Conservation (phyloP, 1,140 invertebrate species). For the Platyura marginata region DNA sequence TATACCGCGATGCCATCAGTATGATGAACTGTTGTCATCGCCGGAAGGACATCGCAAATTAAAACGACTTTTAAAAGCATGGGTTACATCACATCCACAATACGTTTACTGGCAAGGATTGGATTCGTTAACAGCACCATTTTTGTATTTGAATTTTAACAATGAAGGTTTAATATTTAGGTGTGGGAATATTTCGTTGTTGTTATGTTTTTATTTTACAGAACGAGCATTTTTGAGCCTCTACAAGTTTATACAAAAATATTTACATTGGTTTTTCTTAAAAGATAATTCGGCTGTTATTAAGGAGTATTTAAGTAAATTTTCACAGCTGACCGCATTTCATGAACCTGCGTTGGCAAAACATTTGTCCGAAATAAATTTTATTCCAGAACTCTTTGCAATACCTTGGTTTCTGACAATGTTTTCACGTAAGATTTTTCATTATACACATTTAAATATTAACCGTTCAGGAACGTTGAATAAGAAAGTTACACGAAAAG, state of each 20-base stretch:
- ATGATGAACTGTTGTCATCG: slow-evolving; percentile 90
- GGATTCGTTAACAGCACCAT: slow-evolving; percentile 94
- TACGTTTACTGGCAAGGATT: slow-evolving; percentile 99
- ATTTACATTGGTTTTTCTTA: slow-evolving; percentile 94
- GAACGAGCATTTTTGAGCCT: slow-evolving; percentile 88
- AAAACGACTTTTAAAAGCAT: slow-evolving; percentile 88
- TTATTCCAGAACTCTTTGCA: slow-evolving; percentile 96
- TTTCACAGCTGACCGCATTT: slow-evolving; percentile 89
- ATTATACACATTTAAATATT: too few relatives aligned
- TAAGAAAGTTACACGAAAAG: too few relatives aligned
- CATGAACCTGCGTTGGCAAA: slow-evolving; percentile 85
- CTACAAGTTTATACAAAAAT: slow-evolving; percentile 87
- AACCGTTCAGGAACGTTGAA: too few relatives aligned
- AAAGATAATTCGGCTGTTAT: slow-evolving; percentile 95
- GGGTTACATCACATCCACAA: slow-evolving; percentile 83
- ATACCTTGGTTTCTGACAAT: slow-evolving; percentile 99
- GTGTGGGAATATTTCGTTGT: background rate
- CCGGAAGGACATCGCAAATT: slow-evolving; percentile 79
- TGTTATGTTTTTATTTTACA: slow-evolving; percentile 19
- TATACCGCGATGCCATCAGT: slow-evolving; percentile 97
- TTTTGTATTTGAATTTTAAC: slow-evolving; percentile 92
- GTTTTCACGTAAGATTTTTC: slow-evolving; percentile 80
- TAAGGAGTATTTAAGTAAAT: slow-evolving; percentile 94
- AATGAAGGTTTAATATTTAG: slow-evolving; percentile 60
- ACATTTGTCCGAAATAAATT: slow-evolving; percentile 83